Conservation (phyloP, 2,113 vertebrate genomes). For the Corythoichthys intestinalis region DNA sequence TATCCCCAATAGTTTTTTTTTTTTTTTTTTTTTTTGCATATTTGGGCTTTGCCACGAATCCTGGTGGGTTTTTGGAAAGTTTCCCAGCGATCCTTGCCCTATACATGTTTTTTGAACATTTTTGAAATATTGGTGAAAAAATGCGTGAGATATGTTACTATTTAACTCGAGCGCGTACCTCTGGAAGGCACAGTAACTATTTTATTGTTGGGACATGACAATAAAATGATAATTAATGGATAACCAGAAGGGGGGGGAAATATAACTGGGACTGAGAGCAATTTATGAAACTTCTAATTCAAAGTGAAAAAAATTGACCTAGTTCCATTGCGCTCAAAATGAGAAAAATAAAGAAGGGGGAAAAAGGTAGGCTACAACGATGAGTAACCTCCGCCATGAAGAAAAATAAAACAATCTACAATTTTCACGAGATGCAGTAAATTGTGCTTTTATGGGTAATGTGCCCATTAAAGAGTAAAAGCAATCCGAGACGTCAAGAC, state of each 20-base stretch:
- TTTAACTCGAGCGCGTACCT: not conserved
- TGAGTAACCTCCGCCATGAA: conserved; percentile 46
- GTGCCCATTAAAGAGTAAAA: conserved; percentile 74
- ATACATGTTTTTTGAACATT: too few relatives aligned
- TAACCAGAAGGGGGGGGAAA: too few relatives aligned
- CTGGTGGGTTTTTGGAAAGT: too few relatives aligned
- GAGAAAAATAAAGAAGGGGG: conserved; percentile 11
- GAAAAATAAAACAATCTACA: conserved; percentile 25
- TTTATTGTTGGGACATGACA: not conserved
- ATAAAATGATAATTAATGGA: not conserved
- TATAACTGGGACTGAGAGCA: not conserved
- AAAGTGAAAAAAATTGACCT: not conserved
- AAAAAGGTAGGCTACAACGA: conserved; percentile 10
- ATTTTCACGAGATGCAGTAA: conserved; percentile 64
- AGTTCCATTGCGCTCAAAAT: conserved; percentile 4
- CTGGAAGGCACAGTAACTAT: too few relatives aligned
- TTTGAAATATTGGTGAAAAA: not conserved
- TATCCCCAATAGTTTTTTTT: too few relatives aligned
- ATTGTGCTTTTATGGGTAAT: conserved; percentile 72
- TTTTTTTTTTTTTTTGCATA: too few relatives aligned
- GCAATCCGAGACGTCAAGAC: conserved; percentile 71
- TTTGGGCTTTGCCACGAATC: too few relatives aligned
- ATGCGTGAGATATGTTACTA: not conserved
- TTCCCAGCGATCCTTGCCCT: too few relatives aligned
- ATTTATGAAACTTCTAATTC: not conserved